phyloP scores from a whole-genome alignment of 2,797 vertebrate species.

The Todus mexicanus region DNA sequence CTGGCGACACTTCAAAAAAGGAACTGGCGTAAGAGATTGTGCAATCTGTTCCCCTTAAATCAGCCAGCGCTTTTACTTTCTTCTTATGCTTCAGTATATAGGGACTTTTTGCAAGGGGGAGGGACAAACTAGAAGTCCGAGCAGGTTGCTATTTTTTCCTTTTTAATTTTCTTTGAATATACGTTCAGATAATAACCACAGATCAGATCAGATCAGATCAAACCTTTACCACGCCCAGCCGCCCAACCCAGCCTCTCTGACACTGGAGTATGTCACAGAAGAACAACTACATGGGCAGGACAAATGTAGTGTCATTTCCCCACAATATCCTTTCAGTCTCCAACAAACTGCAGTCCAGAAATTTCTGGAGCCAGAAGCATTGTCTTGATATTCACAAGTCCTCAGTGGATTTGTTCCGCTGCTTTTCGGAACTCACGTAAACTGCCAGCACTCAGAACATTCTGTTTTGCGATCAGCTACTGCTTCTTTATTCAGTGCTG shows the following conservation, averaged over 20 bases:
- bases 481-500: not conserved
- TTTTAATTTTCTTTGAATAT: too few species aligned
- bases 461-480: not conserved
- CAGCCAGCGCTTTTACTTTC: not conserved
- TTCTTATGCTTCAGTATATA: not conserved
- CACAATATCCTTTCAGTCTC: not conserved
- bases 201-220: not conserved
- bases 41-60: slow-evolving; percentile 19
- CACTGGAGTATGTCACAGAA: accelerated
- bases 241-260: not conserved
- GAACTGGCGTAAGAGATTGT: not conserved
- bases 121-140: not conserved
- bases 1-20: not conserved
- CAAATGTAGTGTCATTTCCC: not conserved
- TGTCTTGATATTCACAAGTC: not conserved
- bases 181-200: not conserved
- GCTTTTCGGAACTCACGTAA: not conserved
- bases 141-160: not conserved
- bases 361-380: not conserved
- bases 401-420: not conserved
- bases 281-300: not conserved
- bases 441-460: not conserved
- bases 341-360: not conserved
- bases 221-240: not conserved
- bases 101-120: not conserved